A percentile compares a stretch with the other conserved stretches of the same genome.
phyloP scores from a whole-genome alignment of 2,888 invertebrate species.

The Platycheirus rosarum region DNA sequence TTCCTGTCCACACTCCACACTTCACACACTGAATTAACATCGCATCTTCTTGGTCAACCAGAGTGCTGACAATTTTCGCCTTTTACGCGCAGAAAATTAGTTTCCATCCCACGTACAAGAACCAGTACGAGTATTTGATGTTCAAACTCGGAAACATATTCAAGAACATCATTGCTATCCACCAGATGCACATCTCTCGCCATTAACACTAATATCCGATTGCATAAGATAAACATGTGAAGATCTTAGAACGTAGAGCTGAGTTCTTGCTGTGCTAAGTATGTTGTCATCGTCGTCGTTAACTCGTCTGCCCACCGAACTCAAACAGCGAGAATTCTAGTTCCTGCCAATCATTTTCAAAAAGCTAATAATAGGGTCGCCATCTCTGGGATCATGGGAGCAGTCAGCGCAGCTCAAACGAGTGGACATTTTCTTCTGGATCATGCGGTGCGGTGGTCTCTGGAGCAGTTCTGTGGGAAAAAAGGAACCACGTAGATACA shows the following conservation, averaged over 20 bases:
- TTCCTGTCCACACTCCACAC: slow-evolving; percentile 59
- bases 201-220: slow-evolving; percentile 42
- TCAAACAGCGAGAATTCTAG: slow-evolving; percentile 50
- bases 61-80: slow-evolving; percentile 14
- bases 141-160: slow-evolving; percentile 18
- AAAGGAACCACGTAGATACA: slow-evolving; percentile 23
- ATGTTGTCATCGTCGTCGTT: slow-evolving; percentile 59
- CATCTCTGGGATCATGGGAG: slow-evolving; percentile 41
- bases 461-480: slow-evolving; percentile 40
- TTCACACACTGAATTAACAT: slow-evolving; percentile 13
- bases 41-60: slow-evolving; percentile 13
- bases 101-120: slow-evolving; percentile 26
- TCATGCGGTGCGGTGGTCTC: slow-evolving; percentile 23
- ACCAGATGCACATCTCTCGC: slow-evolving; percentile 30
- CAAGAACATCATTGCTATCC: neutral
- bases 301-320: slow-evolving; percentile 49
- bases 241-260: neutral
- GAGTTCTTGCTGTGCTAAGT: slow-evolving; percentile 24
- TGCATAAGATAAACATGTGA: slow-evolving; percentile 58
- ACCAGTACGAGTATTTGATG: neutral
- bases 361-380: slow-evolving; percentile 52
- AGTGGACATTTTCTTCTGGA: slow-evolving; percentile 50
- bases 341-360: slow-evolving; percentile 59
- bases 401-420: slow-evolving; percentile 12
- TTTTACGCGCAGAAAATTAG: slow-evolving; percentile 12